Base-by-base conservation (phyloP, 1,140 invertebrate species). In the Trichogramma pretiosum region DNA sequence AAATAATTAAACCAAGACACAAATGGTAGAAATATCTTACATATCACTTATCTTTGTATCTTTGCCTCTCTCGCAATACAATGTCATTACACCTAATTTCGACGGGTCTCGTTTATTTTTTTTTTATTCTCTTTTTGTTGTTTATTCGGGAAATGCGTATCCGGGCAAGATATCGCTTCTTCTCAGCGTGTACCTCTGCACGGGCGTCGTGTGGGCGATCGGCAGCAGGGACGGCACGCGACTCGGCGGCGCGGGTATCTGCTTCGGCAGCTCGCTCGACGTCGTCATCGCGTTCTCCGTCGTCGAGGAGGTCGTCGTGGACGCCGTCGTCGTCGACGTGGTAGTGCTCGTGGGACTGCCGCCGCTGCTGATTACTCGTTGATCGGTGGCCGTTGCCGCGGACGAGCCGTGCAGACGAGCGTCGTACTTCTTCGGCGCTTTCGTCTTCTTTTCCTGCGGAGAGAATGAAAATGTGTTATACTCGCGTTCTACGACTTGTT, bases 181-280 rank as follows among this genome's bases (percentile, higher is more conserved):
- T 21, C 55, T 50, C 0, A 58, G 41, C 3, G 56, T 48, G 19
- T 59, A 64, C 52, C 60, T 60, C 14, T 64, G 62, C 4, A 68
- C 63, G 3, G 67, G 65, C 0, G 64, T 67, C 1, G 66, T 67
- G 17, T 67, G 65, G 0, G 56, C 60, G 49, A 57, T 56, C 5
- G 56, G 46, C 0, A 42, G 54, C 2, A 44, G 57, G 18, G 54
- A 53, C 0, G 58, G 57, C 4, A 62, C 18, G 34, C 57, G 59
- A 22, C 65, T 64, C 3, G 70, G 68, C 3, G 70, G 70, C 9
- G 68, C 58, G 5, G 70, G 70, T 52, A 73, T 73, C 40, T 73
- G 70, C 41, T 72, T 73, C 0, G 70, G 70, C 11, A 72, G 40
- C 22, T 73, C 69, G 46, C 68, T 73, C 13, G 69, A 71, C 5